Conservation (phyloP, 2,113 vertebrate species). For the Mesembrinibis cayennensis region DNA sequence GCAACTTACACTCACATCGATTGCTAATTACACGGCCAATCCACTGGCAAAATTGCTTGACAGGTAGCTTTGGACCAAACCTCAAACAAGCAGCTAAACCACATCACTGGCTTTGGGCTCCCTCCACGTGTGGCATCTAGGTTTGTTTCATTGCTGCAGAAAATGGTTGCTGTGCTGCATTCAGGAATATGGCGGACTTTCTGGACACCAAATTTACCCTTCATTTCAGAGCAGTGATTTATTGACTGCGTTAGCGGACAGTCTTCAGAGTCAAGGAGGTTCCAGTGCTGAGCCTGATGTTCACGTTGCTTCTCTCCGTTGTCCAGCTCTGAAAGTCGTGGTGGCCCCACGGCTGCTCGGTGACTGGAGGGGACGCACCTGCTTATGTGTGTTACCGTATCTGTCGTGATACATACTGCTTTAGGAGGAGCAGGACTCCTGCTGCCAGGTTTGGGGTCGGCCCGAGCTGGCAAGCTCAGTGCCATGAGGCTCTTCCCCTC, state of each 20-base stretch:
- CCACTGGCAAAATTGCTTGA: neutral
- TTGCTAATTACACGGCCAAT: neutral
- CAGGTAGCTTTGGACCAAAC: neutral
- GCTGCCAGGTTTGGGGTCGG: neutral
- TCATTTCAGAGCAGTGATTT: neutral
- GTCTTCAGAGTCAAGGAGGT: neutral
- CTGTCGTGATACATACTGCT: rapidly evolving
- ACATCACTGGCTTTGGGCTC: neutral
- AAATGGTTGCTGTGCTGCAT: neutral
- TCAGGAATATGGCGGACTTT: neutral
- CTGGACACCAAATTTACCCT: neutral
- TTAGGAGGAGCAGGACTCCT: neutral
- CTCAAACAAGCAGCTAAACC: neutral
- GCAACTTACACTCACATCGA: neutral
- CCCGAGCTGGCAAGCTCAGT: neutral
- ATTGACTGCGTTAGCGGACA: neutral
- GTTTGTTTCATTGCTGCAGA: neutral
- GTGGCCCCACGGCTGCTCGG: neutral
- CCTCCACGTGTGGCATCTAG: rapidly evolving
- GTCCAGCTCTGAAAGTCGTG: rapidly evolving
- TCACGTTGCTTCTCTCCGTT: neutral
- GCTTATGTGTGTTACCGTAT: neutral
- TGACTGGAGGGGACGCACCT: rapidly evolving
- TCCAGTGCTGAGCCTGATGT: neutral
- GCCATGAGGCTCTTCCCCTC: neutral